These are phyloP conservation scores for Canis aureus DNA, from an alignment of 2,113 vertebrate species.

Conservation along the genomic window DNA sequence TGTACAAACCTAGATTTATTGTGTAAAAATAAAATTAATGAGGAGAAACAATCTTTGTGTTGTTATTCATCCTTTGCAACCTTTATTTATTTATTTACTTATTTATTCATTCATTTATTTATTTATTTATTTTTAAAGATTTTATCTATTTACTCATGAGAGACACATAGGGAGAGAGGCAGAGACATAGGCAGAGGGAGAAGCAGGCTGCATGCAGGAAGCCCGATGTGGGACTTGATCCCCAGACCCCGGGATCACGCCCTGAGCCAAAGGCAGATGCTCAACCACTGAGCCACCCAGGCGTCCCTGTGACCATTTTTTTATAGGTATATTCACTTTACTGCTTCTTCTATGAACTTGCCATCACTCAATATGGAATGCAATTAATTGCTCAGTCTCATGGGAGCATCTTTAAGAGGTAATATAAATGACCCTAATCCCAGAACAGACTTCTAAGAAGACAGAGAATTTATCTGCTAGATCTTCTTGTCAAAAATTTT, in stretches of 20 bases:
- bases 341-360: not conserved
- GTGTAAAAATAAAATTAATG: constrained; percentile 8
- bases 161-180: too few species aligned
- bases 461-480: not conserved
- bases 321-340: not conserved
- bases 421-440: not conserved
- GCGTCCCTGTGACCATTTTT: not conserved
- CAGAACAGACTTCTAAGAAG: not conserved
- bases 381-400: not conserved
- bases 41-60: not conserved
- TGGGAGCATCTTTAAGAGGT: not conserved
- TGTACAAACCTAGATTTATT: not conserved
- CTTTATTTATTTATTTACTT: not conserved
- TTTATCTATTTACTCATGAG: too few species aligned
- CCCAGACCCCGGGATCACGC: too few species aligned
- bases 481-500: not conserved
- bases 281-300: too few species aligned
- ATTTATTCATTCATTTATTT: too few species aligned
- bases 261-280: too few species aligned
- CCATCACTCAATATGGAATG: not conserved
- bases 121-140: too few species aligned
- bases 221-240: too few species aligned
- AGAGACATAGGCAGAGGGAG: too few species aligned
- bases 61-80: not conserved
- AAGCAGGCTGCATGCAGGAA: too few species aligned